A percentile compares a stretch with the other conserved stretches of the same genome.
Conservation (phyloP, 2,113 vertebrate species). For the Caranx melampygus region DNA sequence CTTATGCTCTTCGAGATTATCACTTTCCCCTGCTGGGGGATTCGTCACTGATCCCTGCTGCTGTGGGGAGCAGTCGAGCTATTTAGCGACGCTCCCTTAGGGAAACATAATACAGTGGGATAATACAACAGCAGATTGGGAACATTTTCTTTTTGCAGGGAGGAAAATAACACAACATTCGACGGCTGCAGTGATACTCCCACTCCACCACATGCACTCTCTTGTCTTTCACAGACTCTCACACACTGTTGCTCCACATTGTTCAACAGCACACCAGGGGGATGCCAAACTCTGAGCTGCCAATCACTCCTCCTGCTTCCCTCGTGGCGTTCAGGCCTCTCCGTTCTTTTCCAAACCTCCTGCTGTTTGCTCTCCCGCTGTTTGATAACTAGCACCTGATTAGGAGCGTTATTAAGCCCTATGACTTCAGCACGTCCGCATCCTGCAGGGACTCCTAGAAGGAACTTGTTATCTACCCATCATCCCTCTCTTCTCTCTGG, state of each 20-base stretch:
- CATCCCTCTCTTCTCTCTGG: conserved; percentile 47
- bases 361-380: conserved; percentile 42
- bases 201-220: conserved; percentile 26
- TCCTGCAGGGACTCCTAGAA: conserved; percentile 46
- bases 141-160: conserved; percentile 39
- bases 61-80: conserved; percentile 54
- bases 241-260: background rate
- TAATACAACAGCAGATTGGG: conserved; percentile 56
- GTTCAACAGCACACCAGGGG: conserved; percentile 18
- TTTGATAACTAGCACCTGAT: conserved; percentile 59
- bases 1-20: conserved; percentile 66
- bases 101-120: conserved; percentile 57
- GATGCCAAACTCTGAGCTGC: conserved; percentile 22
- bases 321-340: conserved; percentile 18
- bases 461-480: conserved; percentile 68
- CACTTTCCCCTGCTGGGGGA: conserved; percentile 69
- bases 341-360: conserved; percentile 29
- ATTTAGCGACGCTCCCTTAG: conserved; percentile 69
- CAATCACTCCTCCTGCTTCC: conserved; percentile 46
- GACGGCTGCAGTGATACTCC: conserved; percentile 19
- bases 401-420: conserved; percentile 54
- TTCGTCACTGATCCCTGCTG: conserved; percentile 73
- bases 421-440: conserved; percentile 37
- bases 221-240: conserved; percentile 11
- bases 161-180: conserved; percentile 52